phyloP scores from a whole-genome alignment of 2,888 invertebrate species.

The Phyto melanocephala region DNA sequence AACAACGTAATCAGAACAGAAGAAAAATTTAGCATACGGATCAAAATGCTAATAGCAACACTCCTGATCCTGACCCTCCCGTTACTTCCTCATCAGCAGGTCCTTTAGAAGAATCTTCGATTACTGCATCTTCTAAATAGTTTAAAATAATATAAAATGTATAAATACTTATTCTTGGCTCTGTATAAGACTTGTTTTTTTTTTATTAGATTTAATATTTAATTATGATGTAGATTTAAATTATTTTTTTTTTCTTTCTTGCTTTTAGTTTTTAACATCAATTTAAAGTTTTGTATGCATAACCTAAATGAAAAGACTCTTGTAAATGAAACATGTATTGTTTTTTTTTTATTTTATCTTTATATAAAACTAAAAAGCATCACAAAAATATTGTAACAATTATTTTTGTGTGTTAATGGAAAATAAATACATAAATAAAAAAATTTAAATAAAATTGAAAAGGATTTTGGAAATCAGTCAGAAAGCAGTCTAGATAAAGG shows the following conservation, averaged over 20 bases:
- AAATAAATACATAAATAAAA: too few species aligned
- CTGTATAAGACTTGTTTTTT: conserved; percentile 53
- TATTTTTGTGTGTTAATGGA: too few species aligned
- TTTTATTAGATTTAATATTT: conserved; percentile 29
- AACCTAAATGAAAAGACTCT: too few species aligned
- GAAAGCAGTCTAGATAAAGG: too few species aligned
- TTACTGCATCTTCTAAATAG: conserved; percentile 13
- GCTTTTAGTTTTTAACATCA: background rate
- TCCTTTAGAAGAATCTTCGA: conserved; percentile 10
- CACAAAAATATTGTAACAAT: too few species aligned
- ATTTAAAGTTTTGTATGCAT: too few species aligned
- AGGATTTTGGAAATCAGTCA: too few species aligned
- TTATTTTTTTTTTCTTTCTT: background rate
- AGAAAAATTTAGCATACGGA: conserved; percentile 60
- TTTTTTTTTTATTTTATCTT: too few species aligned
- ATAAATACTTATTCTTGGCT: conserved; percentile 14
- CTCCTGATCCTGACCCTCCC: background rate
- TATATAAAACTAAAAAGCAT: too few species aligned
- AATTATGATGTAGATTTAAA: conserved; percentile 26
- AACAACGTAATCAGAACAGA: conserved; percentile 59
- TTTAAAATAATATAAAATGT: conserved; percentile 3
- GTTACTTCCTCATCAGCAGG: background rate
- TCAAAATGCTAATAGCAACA: background rate
- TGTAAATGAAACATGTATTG: too few species aligned
- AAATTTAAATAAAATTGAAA: too few species aligned